A percentile compares a stretch with the other conserved stretches of the same genome.
phyloP scores from a whole-genome alignment of 2,113 vertebrate species.

The Centropristis striata region DNA sequence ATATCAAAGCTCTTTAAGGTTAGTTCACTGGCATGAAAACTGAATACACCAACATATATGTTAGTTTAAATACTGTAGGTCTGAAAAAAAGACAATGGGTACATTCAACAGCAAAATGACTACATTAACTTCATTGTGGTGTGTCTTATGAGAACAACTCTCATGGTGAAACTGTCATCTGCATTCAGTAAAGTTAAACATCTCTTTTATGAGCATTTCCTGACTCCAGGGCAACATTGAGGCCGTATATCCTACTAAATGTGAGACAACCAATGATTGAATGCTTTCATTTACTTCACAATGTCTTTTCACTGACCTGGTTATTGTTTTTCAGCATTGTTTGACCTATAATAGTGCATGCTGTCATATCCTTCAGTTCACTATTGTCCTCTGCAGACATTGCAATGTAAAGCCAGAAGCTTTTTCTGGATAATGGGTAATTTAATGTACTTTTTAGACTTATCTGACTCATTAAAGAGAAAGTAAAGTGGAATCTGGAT shows the following conservation, averaged over 20 bases:
- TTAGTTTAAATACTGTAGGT: too few species aligned
- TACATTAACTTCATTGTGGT: too few species aligned
- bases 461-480: not conserved
- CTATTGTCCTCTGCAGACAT: not conserved
- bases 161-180: too few species aligned
- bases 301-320: not conserved
- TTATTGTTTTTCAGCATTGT: not conserved
- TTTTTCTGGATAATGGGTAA: fast-evolving
- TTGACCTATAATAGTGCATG: not conserved
- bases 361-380: slow-evolving; percentile 1
- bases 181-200: too few species aligned
- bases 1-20: too few species aligned
- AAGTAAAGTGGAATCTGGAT: not conserved
- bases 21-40: too few species aligned
- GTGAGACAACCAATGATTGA: slow-evolving; percentile 24
- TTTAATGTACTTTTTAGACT: not conserved
- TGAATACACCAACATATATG: too few species aligned
- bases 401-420: not conserved
- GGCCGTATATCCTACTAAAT: not conserved
- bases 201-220: not conserved
- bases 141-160: too few species aligned
- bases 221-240: not conserved
- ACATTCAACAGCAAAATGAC: too few species aligned
- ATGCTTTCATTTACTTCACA: slow-evolving; percentile 12
- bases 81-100: too few species aligned